These are phyloP conservation scores for Perdita meconis DNA, from an alignment of 2,888 invertebrate genomes.

Conservation along the genomic window DNA sequence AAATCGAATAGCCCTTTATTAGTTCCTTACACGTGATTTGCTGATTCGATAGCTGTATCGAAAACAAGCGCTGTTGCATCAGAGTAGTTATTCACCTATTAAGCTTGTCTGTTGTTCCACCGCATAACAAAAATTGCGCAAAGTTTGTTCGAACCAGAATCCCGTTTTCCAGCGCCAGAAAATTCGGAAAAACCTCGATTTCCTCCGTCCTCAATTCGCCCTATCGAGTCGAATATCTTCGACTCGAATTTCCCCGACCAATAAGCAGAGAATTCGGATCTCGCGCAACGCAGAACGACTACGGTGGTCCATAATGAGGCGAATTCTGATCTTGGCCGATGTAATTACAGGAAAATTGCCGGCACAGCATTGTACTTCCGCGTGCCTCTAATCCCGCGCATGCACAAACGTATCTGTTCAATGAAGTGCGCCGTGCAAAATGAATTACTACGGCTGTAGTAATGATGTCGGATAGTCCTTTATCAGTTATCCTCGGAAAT, in stretches of 20 bases:
- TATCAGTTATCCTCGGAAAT: conserved; percentile 72
- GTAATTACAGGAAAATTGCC: conserved; percentile 72
- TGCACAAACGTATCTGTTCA: conserved; percentile 16
- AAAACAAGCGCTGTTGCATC: too few species aligned
- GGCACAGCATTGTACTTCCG: conserved; percentile 34
- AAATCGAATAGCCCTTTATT: neutral
- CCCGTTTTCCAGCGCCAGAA: neutral
- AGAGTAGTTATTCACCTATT: too few species aligned
- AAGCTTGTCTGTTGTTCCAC: too few species aligned
- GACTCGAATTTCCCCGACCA: neutral
- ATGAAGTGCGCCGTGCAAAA: conserved; percentile 68
- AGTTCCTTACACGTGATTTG: neutral
- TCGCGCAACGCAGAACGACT: conserved; percentile 3
- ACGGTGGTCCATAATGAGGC: conserved; percentile 54
- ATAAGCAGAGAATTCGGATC: conserved; percentile 2
- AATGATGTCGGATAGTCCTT: conserved; percentile 69
- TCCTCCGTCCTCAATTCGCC: neutral
- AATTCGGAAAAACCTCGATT: neutral
- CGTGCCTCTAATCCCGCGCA: neutral
- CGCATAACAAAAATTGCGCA: too few species aligned
- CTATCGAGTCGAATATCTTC: neutral
- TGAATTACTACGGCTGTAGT: conserved; percentile 75
- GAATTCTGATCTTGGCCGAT: conserved; percentile 69
- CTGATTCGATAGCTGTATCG: too few species aligned
- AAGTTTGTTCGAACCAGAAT: too few species aligned